These are phyloP conservation scores for Nibea coibor DNA, from an alignment of 2,113 vertebrate species.

Conservation along the genomic window DNA sequence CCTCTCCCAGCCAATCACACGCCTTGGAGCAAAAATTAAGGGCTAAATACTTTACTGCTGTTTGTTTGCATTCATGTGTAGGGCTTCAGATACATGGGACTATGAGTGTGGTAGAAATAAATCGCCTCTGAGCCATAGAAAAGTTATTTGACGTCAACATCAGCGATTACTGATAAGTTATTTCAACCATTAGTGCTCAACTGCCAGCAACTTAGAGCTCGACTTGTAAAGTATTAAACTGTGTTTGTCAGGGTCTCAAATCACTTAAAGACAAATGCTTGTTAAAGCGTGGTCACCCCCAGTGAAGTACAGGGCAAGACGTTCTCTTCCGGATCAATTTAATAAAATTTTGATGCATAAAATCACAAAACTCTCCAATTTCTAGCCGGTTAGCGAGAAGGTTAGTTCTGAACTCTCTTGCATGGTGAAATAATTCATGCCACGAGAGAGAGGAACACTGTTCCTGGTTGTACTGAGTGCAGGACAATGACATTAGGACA, in stretches of 20 bases:
- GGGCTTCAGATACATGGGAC: constrained; percentile 17
- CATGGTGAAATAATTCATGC: not conserved
- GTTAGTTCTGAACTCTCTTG: no score
- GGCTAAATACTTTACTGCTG: constrained; percentile 31
- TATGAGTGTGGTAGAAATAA: constrained; percentile 31
- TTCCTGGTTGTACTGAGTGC: not conserved
- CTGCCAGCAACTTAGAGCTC: constrained; percentile 10
- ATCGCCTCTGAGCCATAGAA: not conserved
- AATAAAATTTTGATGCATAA: not conserved
- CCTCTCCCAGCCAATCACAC: constrained; percentile 74
- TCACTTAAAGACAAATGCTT: constrained; percentile 6
- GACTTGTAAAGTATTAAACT: not conserved
- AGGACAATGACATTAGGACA: no score
- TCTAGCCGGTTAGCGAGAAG: not conserved
- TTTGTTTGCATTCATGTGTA: constrained; percentile 39
- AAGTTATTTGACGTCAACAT: not conserved
- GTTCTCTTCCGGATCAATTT: not conserved
- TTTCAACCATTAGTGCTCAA: not conserved
- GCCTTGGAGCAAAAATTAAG: constrained; percentile 53
- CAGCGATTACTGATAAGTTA: no score
- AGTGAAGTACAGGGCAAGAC: not conserved
- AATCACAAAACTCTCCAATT: not conserved
- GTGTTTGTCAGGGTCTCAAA: not conserved
- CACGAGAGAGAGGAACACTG: not conserved
- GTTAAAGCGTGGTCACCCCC: not conserved